phyloP scores from a whole-genome alignment of 2,113 vertebrate genomes.

The Ailurus styani region DNA sequence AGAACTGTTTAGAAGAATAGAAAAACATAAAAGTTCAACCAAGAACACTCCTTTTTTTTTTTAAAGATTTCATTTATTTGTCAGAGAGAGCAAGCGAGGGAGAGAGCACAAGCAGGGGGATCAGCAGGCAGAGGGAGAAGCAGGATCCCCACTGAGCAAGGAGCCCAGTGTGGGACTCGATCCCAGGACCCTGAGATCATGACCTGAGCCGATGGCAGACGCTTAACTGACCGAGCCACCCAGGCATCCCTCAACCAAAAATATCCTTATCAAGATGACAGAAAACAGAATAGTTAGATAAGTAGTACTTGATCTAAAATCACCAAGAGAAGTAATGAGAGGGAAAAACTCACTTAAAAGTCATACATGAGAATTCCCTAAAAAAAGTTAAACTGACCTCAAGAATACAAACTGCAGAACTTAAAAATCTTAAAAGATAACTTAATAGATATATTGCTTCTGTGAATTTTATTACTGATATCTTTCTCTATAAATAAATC shows the following conservation, averaged over 20 bases:
- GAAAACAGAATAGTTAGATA: background rate
- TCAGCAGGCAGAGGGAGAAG: no score
- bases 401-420: background rate
- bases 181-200: no score
- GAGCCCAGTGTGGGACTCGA: no score
- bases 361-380: background rate
- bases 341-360: background rate
- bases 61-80: no score
- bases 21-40: background rate
- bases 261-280: background rate
- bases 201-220: no score
- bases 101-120: no score
- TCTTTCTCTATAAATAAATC: background rate
- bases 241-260: background rate
- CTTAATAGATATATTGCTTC: background rate
- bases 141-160: no score
- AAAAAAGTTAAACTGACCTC: background rate
- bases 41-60: background rate
- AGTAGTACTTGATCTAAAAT: background rate
- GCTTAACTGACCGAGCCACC: no score
- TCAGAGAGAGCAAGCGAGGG: no score
- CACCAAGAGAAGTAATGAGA: background rate
- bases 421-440: background rate
- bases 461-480: background rate
- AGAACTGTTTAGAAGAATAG: background rate